Evolutionary conservation across 2,888 invertebrate genomes (phyloP).

Genomic region (Lasioglossum villosulum): DNA sequence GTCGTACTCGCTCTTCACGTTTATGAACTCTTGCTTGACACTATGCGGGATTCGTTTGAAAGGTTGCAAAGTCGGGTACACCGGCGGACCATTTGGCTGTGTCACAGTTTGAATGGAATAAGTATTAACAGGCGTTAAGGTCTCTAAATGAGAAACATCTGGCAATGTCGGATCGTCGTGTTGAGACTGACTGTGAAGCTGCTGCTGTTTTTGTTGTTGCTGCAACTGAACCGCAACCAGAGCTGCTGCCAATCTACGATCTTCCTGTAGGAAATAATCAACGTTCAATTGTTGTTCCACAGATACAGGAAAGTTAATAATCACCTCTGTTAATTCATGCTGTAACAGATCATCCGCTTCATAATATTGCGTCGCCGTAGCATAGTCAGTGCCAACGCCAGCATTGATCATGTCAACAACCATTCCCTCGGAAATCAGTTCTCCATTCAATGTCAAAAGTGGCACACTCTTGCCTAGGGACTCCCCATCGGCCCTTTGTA

Average conservation of each 20-base stretch:
- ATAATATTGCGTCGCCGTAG: constrained; percentile 80
- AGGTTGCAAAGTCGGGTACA: constrained; percentile 77
- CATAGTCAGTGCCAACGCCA: constrained; percentile 80
- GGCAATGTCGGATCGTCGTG: constrained; percentile 78
- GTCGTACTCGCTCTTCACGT: constrained; percentile 84
- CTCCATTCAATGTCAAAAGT: constrained; percentile 80
- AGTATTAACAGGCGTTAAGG: constrained; percentile 78
- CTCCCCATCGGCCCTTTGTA: constrained; percentile 82
- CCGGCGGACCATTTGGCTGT: constrained; percentile 76
- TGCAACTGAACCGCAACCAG: constrained; percentile 87
- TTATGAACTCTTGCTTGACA: constrained; percentile 81
- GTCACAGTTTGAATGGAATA: constrained; percentile 81
- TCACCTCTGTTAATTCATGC: constrained; percentile 81
- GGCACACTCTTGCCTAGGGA: constrained; percentile 81
- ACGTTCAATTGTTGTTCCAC: constrained; percentile 8
- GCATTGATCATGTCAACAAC: constrained; percentile 83
- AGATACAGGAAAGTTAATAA: background rate
- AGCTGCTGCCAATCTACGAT: constrained; percentile 87
- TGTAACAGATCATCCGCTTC: constrained; percentile 81
- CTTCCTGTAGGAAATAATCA: constrained; percentile 83
- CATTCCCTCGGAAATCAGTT: constrained; percentile 82
- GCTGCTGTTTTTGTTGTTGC: constrained; percentile 87
- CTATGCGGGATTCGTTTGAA: constrained; percentile 78
- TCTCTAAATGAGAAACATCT: constrained; percentile 80
- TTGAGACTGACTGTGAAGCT: constrained; percentile 79